Base-by-base conservation (phyloP, 1,140 invertebrate genomes). In the Sesamia nonagrioides region DNA sequence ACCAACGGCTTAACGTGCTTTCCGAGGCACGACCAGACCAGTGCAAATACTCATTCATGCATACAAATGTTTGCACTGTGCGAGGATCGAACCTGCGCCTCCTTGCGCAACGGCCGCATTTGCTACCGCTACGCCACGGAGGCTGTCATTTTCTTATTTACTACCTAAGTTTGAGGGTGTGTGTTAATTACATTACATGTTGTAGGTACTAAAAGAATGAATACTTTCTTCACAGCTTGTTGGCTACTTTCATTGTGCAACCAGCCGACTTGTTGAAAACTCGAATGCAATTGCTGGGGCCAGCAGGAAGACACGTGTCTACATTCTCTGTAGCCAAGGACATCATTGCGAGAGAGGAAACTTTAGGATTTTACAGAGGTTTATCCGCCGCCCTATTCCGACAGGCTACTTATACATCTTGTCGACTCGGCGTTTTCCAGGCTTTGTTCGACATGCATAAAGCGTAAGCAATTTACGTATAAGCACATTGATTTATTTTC, bases 401-500 rank as follows among this genome's bases (percentile, higher is more conserved):
- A 71, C 99, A 99, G 94, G 99, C 99, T 4, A 99, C 99, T 0
- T 99, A 99, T 91, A 99, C 99, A 15, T 99, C 99, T 2, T 98
- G 98, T 0, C 96, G 99, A 83, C 96, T 99, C 74, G 99, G 99
- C 76, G 97, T 99, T 82, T 99, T 99, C 92, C 98, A 98, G 21
- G 98, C 97, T 94, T 93, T 99, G 0, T 98, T 98, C 91, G 98
- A 99, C 92, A 91, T 95, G 77, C 97, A 97, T 80, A 97, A 96
- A 88, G 95, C 95, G 96, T 96, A 90, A 91, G 88, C 37, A 6
- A 6, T 8, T 33, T 35, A 17, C 17, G 58, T 37, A 8, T 35
- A 17, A 1, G 6, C 1, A 48, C 5, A 18, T 17, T 5, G 40
- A 17, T 27, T 27, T 27, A 1, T 27, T 27, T 27, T 27, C 3